A percentile compares a stretch with the other conserved stretches of the same genome.
Conservation (phyloP, 2,113 vertebrate genomes). For the Rallus limicola region DNA sequence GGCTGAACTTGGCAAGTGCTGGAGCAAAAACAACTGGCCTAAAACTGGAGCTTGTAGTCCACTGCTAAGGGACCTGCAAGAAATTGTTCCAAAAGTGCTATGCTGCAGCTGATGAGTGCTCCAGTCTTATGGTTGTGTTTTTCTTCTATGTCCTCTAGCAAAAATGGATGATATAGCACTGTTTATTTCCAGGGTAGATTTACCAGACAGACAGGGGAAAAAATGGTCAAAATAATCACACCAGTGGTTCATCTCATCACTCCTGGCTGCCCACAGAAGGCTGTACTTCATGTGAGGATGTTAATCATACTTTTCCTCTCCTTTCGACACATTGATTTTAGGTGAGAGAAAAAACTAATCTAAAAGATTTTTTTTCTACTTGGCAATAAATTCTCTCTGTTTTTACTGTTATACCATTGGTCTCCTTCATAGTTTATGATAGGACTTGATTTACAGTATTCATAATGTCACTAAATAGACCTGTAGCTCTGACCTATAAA, state of each 20-base stretch:
- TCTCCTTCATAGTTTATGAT: not conserved
- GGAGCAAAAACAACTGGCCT: not conserved
- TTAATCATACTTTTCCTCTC: not conserved
- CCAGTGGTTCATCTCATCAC: not conserved
- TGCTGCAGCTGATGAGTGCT: fast-evolving
- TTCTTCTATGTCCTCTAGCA: not conserved
- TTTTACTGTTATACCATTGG: not conserved
- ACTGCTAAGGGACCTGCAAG: not conserved
- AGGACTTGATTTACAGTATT: slow-evolving; percentile 30
- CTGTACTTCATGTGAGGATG: not conserved
- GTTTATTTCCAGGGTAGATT: not conserved
- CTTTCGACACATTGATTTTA: not conserved
- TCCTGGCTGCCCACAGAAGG: not conserved
- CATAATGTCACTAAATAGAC: slow-evolving; percentile 27
- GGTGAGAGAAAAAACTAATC: not conserved
- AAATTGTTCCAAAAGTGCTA: not conserved
- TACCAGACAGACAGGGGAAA: not conserved
- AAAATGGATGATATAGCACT: not conserved
- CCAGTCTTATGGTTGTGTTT: not conserved
- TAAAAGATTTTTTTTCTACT: not conserved
- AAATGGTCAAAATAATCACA: not conserved
- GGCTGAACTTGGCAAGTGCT: not conserved
- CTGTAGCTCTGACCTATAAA: slow-evolving; percentile 25
- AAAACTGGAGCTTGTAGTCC: not conserved
- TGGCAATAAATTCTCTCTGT: not conserved